Conservation (phyloP, 2,888 invertebrate species). For the Anthoptus insignis region DNA sequence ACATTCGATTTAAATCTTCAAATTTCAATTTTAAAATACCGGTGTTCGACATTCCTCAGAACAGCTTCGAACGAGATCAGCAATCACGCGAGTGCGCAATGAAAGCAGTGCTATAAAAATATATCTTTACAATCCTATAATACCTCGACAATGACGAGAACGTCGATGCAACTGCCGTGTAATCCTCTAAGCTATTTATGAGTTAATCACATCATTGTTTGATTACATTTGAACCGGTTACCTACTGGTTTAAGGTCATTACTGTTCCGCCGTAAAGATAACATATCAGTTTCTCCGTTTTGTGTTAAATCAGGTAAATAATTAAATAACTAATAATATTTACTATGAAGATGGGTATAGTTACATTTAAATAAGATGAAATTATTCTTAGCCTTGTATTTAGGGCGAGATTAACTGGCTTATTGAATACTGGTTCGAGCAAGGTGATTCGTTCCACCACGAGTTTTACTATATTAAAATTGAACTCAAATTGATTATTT, state of each 20-base stretch:
- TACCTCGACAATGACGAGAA: neutral
- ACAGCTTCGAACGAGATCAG: neutral
- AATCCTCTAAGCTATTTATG: neutral
- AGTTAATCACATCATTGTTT: constrained; percentile 1
- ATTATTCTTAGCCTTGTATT: too few species aligned
- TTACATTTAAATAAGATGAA: too few species aligned
- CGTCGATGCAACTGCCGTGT: constrained; percentile 5
- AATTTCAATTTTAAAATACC: too few species aligned
- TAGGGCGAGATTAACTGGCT: too few species aligned
- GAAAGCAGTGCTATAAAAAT: neutral
- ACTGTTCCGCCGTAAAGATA: neutral
- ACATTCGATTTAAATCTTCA: too few species aligned
- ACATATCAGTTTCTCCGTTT: neutral
- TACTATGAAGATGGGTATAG: too few species aligned
- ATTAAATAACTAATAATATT: too few species aligned
- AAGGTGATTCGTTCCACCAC: too few species aligned
- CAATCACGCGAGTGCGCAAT: neutral
- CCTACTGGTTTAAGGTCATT: neutral
- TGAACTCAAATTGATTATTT: too few species aligned
- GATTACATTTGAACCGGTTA: constrained; percentile 9
- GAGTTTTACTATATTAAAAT: too few species aligned
- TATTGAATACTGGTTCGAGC: too few species aligned
- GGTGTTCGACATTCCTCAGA: too few species aligned
- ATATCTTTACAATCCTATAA: constrained; percentile 8
- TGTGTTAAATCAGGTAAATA: neutral